phyloP scores from a whole-genome alignment of 2,888 invertebrate species.

The Thelaira solivaga region DNA sequence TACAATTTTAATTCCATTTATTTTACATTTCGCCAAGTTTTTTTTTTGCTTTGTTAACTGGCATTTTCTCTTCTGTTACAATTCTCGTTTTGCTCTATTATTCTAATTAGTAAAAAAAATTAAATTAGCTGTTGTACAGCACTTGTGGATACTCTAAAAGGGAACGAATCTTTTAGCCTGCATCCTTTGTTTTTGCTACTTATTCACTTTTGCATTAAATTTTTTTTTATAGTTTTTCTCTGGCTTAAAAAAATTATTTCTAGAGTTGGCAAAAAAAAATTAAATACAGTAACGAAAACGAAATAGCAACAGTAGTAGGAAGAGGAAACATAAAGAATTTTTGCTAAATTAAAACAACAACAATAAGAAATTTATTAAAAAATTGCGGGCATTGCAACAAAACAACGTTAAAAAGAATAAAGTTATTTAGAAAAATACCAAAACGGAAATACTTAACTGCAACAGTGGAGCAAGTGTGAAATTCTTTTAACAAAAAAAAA shows the following conservation, averaged over 20 bases:
- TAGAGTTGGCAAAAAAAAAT: neutral
- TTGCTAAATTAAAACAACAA: neutral
- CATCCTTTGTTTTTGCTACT: neutral
- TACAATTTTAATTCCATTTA: neutral
- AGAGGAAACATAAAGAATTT: neutral
- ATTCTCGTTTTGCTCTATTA: no score
- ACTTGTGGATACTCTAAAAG: neutral
- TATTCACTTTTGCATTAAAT: neutral
- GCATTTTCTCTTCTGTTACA: no score
- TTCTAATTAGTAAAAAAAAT: slow-evolving; percentile 1
- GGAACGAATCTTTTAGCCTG: neutral
- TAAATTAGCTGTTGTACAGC: neutral
- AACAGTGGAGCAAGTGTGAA: no score
- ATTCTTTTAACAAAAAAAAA: no score
- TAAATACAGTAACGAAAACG: neutral
- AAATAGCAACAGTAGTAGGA: neutral
- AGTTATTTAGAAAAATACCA: neutral
- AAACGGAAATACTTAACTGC: neutral
- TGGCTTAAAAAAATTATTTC: neutral
- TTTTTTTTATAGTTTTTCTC: neutral
- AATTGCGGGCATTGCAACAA: neutral
- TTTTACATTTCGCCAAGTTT: neutral
- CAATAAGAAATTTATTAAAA: neutral
- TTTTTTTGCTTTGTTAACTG: neutral
- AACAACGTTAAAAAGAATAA: neutral